A percentile compares a stretch with the other conserved stretches of the same genome.
Evolutionary conservation across 2,113 vertebrate genomes (phyloP).

Genomic region (Herpailurus yagouaroundi): DNA sequence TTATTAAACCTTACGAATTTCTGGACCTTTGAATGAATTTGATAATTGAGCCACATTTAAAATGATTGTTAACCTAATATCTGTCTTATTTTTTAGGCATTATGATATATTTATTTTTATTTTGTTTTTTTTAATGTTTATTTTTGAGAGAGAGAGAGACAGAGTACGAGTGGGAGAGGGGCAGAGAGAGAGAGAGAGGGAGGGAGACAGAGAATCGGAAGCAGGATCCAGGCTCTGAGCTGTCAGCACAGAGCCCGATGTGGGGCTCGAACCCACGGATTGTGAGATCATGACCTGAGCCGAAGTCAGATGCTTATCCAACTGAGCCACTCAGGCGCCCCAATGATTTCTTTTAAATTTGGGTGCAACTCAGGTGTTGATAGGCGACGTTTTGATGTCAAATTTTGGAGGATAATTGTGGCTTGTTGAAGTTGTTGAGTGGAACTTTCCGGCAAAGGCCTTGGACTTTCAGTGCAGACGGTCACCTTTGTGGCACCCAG

Average conservation of each 20-base stretch:
- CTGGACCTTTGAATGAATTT: background rate
- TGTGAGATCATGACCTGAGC: too few species aligned
- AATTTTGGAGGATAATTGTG: background rate
- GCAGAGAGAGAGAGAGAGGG: too few species aligned
- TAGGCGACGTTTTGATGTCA: background rate
- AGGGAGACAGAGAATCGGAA: too few species aligned
- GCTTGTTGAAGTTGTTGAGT: background rate
- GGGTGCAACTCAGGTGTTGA: background rate
- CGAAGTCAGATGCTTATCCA: too few species aligned
- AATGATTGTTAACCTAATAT: background rate
- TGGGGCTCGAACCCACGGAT: too few species aligned
- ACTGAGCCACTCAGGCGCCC: too few species aligned
- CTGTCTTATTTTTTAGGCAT: background rate
- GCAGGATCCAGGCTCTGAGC: too few species aligned
- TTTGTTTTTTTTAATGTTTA: too few species aligned
- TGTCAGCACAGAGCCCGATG: too few species aligned
- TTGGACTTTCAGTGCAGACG: background rate
- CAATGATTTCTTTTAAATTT: background rate
- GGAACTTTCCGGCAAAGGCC: fast-evolving
- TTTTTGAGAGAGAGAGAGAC: too few species aligned
- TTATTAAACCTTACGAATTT: background rate
- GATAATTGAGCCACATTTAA: background rate
- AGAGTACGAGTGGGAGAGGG: too few species aligned
- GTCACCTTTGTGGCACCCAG: background rate
- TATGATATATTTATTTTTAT: too few species aligned